These are phyloP conservation scores for Chromobotia macracanthus DNA, from an alignment of 2,797 vertebrate genomes.

Conservation along the genomic window DNA sequence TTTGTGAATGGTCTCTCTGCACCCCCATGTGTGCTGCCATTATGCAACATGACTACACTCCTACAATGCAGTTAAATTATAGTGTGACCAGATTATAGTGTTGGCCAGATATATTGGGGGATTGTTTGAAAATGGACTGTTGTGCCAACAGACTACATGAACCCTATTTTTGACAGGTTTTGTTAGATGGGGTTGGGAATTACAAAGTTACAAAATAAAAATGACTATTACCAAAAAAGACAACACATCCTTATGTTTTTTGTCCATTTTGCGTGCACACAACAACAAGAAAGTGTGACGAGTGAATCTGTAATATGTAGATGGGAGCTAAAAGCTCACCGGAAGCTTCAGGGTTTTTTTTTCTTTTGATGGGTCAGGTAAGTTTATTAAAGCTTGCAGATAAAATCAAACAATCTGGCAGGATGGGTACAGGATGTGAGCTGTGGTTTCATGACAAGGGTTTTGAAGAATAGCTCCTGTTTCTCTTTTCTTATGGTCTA, in stretches of 20 bases:
- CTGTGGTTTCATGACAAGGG: conserved; percentile 26
- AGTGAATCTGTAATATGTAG: not conserved
- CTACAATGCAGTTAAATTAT: conserved; percentile 62
- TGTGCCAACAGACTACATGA: not conserved
- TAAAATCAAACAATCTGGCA: not conserved
- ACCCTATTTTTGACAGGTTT: not conserved
- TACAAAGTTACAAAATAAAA: not conserved
- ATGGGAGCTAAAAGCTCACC: not conserved
- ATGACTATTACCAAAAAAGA: not conserved
- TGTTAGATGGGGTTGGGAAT: not conserved
- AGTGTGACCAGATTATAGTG: not conserved
- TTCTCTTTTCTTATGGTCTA: conserved; percentile 37
- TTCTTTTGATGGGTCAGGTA: not conserved
- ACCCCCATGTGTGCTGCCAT: conserved; percentile 47
- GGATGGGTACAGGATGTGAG: not conserved
- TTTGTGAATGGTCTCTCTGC: conserved; percentile 44
- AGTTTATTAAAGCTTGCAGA: conserved; percentile 9
- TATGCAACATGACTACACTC: conserved; percentile 48
- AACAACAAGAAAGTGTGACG: not conserved
- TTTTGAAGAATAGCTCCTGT: conserved; percentile 27
- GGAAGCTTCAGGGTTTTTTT: not conserved
- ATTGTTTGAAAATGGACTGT: not conserved
- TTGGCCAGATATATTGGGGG: not conserved
- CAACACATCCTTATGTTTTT: not conserved
- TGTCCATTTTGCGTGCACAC: not conserved